These are phyloP conservation scores for Hyperoplus lanceolatus DNA, from an alignment of 2,797 vertebrate species.

Conservation along the genomic window DNA sequence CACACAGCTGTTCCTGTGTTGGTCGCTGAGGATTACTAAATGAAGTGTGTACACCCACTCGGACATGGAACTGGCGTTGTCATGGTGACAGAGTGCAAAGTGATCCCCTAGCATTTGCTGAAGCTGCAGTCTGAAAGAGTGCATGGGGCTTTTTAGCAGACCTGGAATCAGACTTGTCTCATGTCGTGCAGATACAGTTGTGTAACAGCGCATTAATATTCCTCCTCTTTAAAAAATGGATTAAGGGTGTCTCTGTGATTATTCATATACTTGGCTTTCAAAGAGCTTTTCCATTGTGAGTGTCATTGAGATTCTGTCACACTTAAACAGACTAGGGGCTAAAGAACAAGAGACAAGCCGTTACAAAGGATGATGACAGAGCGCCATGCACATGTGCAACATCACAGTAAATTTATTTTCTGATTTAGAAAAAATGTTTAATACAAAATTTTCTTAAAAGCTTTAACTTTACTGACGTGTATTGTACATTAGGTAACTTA, in stretches of 20 bases:
- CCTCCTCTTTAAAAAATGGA: constrained; percentile 77
- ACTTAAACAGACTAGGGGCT: constrained; percentile 68
- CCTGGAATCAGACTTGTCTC: constrained; percentile 62
- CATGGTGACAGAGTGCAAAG: constrained; percentile 84
- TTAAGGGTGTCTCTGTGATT: constrained; percentile 78
- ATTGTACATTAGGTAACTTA: constrained; percentile 21
- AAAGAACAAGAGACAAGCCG: constrained; percentile 56
- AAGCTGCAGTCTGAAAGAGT: constrained; percentile 55
- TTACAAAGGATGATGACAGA: constrained; percentile 65
- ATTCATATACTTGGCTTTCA: constrained; percentile 79
- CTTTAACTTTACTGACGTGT: neutral
- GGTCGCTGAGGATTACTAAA: constrained; percentile 82
- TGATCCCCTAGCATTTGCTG: constrained; percentile 71
- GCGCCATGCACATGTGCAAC: constrained; percentile 49
- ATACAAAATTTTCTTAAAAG: constrained; percentile 39
- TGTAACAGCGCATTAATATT: constrained; percentile 76
- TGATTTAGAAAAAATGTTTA: constrained; percentile 13
- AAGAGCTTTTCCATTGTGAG: constrained; percentile 73
- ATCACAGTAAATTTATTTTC: constrained; percentile 36
- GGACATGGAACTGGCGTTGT: constrained; percentile 84
- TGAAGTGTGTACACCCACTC: constrained; percentile 82
- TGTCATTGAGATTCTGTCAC: constrained; percentile 75
- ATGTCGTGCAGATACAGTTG: constrained; percentile 77
- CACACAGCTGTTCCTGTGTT: constrained; percentile 76
- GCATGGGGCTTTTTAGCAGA: constrained; percentile 60